These are phyloP conservation scores for Drosophila hamatofila DNA, from an alignment of 2,888 invertebrate species.

Conservation along the genomic window DNA sequence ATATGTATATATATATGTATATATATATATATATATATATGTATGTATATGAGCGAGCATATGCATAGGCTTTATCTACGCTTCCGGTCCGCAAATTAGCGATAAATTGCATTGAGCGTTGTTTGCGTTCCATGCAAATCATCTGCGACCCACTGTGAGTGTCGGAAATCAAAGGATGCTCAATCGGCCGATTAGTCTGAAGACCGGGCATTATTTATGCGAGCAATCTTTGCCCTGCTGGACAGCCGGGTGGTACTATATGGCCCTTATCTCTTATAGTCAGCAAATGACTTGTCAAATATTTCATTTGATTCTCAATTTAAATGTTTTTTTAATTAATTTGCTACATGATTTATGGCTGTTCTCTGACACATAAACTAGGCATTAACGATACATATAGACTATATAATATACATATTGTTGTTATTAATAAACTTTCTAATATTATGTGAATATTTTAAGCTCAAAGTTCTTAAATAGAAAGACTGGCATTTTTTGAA, in stretches of 20 bases:
- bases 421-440: constrained; percentile 7
- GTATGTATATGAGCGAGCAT: constrained; percentile 6
- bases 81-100: constrained; percentile 36
- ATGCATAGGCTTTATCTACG: constrained; percentile 20
- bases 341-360: constrained; percentile 49
- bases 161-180: constrained; percentile 42
- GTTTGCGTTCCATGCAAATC: constrained; percentile 24
- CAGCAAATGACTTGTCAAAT: constrained; percentile 52
- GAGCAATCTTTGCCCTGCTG: constrained; percentile 33
- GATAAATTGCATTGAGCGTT: constrained; percentile 35
- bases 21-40: neutral
- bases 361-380: constrained; percentile 26
- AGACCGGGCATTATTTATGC: constrained; percentile 40
- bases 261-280: constrained; percentile 28
- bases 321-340: constrained; percentile 77
- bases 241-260: neutral
- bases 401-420: neutral
- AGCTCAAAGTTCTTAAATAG: constrained; percentile 2
- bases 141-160: constrained; percentile 41
- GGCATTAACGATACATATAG: constrained; percentile 4
- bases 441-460: constrained; percentile 8
- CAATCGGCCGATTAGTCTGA: constrained; percentile 10
- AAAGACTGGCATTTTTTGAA: neutral
- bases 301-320: constrained; percentile 31
- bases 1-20: constrained; percentile 10